Evolutionary conservation across 1,140 invertebrate species (phyloP), one percentile per base, ranked within the genome.

Genomic region (Drosophila carrolli): DNA sequence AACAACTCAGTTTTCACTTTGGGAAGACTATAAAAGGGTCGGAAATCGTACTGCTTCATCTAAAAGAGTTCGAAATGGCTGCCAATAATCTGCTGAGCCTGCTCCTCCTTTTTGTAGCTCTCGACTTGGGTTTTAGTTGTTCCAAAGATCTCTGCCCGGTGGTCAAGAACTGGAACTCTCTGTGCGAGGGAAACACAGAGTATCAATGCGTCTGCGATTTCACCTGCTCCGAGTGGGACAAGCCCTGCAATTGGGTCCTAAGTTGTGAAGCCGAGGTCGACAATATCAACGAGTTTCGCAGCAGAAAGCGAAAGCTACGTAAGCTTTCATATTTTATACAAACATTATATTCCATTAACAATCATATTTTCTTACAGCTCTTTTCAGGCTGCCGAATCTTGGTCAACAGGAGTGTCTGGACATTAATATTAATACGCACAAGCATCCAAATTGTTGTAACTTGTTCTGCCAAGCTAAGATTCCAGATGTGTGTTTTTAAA

Each of bases 181-280:
- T 0, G 14, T 75, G 73, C 16, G 5, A 3, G 13, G 73, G 61
- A 38, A 43, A 44, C 0, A 3, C 40, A 1, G n/a, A 27, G 4
- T 37, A 41, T 5, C 73, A 76, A n/a, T 76, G 72, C 48, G 43
- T 76, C n/a, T 76, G 73, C 32, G 73, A 75, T 11, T 75, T 75
- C 8, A 75, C 73, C 43, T 75, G 73, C n/a, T 58, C 73, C 35
- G 73, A 43, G 7, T 75, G 73, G 73, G 73, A 75, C 14, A 59
- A 75, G 6, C 72, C 73, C 47, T 75, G 73, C 61, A 75, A 75
- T 19, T 75, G 73, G 73, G 61, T 56, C 5, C 13, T 58, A 14
- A 75, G 46, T 8, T 75, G 73, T n/a, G 1, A n/a, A 0, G 19
- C 9, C 0, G 72, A 75, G 11, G 23, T 75, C 11, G 4, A 0